Evolutionary conservation across 2,797 vertebrate genomes (phyloP).

Genomic region (Leontopithecus rosalia): DNA sequence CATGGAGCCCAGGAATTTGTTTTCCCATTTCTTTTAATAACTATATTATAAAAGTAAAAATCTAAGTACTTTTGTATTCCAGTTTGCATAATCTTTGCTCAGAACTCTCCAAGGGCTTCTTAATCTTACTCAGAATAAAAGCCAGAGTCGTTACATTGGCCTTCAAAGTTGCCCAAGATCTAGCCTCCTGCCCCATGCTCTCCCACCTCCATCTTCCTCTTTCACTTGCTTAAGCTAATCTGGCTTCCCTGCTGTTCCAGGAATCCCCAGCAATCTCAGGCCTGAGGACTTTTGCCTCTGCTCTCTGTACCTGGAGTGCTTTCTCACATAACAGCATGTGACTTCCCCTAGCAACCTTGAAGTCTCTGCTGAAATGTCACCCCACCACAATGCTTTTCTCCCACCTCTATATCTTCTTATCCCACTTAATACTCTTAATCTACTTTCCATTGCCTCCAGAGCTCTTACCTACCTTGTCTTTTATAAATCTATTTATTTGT

Average conservation of each 20-base stretch:
- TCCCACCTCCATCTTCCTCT: neutral
- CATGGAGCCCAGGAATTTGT: neutral
- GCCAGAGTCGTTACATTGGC: neutral
- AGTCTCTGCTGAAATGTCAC: neutral
- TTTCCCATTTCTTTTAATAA: neutral
- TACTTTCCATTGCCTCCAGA: neutral
- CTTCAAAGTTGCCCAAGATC: neutral
- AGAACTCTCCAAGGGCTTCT: neutral
- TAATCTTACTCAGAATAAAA: neutral
- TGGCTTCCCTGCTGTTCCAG: neutral
- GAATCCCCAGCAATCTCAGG: neutral
- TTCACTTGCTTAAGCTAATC: neutral
- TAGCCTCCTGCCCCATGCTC: neutral
- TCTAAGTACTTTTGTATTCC: neutral
- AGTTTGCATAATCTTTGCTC: neutral
- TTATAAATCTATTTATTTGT: neutral
- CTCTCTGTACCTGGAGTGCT: neutral
- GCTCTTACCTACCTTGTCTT: neutral
- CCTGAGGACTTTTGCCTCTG: neutral
- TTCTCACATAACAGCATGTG: accelerated
- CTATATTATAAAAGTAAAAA: neutral
- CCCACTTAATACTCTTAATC: neutral
- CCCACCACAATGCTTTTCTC: neutral
- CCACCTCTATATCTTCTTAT: neutral
- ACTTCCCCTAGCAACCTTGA: neutral